phyloP scores from a whole-genome alignment of 2,113 vertebrate species.

The Xiphias gladius region DNA sequence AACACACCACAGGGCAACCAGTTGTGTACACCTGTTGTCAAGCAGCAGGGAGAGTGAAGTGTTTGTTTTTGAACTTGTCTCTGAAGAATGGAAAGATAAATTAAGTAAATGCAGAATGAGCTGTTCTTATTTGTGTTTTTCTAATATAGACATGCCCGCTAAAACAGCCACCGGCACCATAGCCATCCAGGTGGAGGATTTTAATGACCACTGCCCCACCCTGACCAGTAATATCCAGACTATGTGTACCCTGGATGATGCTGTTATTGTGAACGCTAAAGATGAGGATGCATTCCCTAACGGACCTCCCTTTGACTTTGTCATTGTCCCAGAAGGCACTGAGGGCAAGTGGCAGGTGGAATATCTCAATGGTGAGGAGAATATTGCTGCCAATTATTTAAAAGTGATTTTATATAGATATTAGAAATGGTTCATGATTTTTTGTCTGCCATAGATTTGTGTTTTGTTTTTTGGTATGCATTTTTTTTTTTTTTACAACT shows the following conservation, averaged over 20 bases:
- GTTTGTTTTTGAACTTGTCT: neutral
- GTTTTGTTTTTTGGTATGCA: too few species aligned
- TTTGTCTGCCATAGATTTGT: too few species aligned
- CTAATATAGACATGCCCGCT: slow-evolving; percentile 68
- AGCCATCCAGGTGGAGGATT: slow-evolving; percentile 87
- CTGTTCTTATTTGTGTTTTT: slow-evolving; percentile 17
- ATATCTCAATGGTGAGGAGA: slow-evolving; percentile 85
- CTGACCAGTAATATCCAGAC: slow-evolving; percentile 76
- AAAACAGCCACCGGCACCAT: slow-evolving; percentile 93
- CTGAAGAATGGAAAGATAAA: too few species aligned
- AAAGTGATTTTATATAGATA: neutral
- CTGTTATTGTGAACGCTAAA: slow-evolving; percentile 84
- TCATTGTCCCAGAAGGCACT: slow-evolving; percentile 83
- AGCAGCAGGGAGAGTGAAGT: neutral
- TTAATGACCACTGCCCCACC: slow-evolving; percentile 92
- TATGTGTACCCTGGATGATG: slow-evolving; percentile 80
- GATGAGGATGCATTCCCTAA: slow-evolving; percentile 88
- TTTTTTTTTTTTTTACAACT: too few species aligned
- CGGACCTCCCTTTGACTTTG: slow-evolving; percentile 88
- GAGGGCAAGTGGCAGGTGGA: slow-evolving; percentile 87
- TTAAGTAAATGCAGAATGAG: neutral
- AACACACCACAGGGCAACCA: neutral
- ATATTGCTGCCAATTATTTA: neutral
- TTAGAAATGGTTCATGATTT: neutral
- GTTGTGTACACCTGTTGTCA: neutral